Conservation (phyloP, 2,797 vertebrate species). For the Microchirus variegatus region DNA sequence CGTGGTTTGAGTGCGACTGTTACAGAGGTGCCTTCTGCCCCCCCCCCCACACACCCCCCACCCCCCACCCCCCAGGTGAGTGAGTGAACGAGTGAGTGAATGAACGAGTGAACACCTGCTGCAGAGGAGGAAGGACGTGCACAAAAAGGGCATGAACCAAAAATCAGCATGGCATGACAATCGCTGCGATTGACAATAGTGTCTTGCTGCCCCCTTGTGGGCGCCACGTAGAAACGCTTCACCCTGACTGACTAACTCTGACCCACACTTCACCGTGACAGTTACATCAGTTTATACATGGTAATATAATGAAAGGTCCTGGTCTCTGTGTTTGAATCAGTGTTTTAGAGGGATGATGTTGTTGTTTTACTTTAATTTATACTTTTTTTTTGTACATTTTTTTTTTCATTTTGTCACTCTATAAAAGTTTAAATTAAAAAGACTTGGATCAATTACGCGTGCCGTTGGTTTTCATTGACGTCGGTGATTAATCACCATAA, state of each 20-base stretch:
- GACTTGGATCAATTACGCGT: neutral
- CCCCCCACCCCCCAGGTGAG: too few relatives aligned
- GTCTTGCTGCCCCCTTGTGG: conserved; percentile 65
- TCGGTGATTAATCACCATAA: neutral
- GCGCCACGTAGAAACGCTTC: conserved; percentile 33
- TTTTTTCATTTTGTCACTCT: conserved; percentile 23
- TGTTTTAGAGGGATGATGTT: conserved; percentile 18
- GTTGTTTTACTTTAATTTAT: conserved; percentile 26
- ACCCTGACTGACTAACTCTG: conserved; percentile 26
- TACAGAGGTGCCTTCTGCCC: conserved; percentile 55
- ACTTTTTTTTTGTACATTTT: neutral
- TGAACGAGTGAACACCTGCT: conserved; percentile 45
- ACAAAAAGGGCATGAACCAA: conserved; percentile 5
- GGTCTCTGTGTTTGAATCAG: conserved; percentile 4
- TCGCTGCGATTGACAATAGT: conserved; percentile 25
- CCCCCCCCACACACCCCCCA: too few relatives aligned
- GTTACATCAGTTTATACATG: neutral
- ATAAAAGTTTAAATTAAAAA: conserved; percentile 49
- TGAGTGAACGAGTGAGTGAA: too few relatives aligned
- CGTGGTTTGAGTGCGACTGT: conserved; percentile 44
- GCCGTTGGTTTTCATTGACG: conserved; percentile 17
- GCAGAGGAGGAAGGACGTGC: conserved; percentile 22
- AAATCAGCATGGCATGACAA: conserved; percentile 4
- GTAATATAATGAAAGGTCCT: too few relatives aligned
- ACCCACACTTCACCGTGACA: neutral